Evolutionary conservation across 1,140 invertebrate species (phyloP).

Genomic region (Pristionchus pacificus): DNA sequence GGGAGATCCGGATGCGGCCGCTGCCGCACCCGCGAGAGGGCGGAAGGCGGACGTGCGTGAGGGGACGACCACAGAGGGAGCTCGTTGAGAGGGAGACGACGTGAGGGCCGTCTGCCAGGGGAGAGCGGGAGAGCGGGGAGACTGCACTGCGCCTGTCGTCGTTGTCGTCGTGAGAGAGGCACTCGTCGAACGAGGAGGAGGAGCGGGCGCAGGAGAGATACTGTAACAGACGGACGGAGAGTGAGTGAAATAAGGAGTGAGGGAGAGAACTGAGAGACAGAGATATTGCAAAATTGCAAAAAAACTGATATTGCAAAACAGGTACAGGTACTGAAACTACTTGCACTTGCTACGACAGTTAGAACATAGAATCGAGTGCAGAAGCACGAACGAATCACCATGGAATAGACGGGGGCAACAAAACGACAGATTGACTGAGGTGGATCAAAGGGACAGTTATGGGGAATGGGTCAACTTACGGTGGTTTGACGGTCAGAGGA

Average conservation of each 20-base stretch:
- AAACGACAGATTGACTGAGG: too few relatives aligned
- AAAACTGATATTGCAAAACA: too few relatives aligned
- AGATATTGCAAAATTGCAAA: too few relatives aligned
- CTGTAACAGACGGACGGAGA: conserved; percentile 2
- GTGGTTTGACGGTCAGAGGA: conserved; percentile 9
- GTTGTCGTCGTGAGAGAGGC: conserved; percentile 14
- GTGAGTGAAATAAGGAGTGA: background rate
- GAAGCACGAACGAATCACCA: background rate
- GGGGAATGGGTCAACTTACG: conserved; percentile 2
- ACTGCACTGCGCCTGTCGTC: too few relatives aligned
- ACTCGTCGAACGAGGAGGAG: conserved; percentile 12
- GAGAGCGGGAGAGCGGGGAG: conserved; percentile 7
- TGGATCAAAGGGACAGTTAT: too few relatives aligned
- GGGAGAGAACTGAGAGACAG: too few relatives aligned
- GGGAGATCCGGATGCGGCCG: conserved; percentile 27
- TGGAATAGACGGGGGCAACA: too few relatives aligned
- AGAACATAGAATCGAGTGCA: too few relatives aligned
- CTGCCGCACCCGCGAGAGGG: conserved; percentile 18
- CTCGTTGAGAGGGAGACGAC: conserved; percentile 10
- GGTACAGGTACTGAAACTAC: too few relatives aligned
- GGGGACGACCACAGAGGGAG: background rate
- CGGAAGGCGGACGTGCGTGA: conserved; percentile 25
- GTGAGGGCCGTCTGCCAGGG: conserved; percentile 1
- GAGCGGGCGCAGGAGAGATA: conserved; percentile 19
- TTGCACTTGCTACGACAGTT: too few relatives aligned